Conservation (phyloP, 2,797 vertebrate genomes). For the Petrocephalus schoutedeni region DNA sequence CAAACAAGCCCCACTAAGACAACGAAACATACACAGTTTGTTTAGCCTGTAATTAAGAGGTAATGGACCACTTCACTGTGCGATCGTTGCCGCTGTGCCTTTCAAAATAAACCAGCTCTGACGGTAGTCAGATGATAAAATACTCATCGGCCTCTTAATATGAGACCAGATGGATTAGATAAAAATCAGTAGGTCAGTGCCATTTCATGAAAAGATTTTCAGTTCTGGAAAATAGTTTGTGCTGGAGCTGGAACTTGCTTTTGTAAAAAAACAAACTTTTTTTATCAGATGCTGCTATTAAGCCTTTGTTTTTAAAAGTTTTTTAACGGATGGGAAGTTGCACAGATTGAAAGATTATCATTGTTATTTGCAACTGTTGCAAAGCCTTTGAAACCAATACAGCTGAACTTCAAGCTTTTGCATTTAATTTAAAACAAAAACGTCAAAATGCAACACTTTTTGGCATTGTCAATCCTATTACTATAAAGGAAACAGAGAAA, state of each 20-base stretch:
- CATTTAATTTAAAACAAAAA: neutral
- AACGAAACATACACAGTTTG: neutral
- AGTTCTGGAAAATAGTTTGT: neutral
- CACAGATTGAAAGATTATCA: neutral
- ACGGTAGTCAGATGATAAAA: neutral
- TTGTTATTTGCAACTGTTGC: neutral
- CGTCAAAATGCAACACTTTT: neutral
- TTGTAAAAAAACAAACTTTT: neutral
- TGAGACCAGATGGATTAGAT: neutral
- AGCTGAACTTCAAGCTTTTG: neutral
- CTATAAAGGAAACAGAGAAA: neutral
- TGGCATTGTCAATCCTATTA: neutral
- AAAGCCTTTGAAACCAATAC: neutral
- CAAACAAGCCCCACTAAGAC: neutral
- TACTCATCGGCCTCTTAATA: neutral
- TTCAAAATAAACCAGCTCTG: neutral
- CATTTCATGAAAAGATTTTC: neutral
- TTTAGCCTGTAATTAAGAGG: constrained; percentile 1
- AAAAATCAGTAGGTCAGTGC: neutral
- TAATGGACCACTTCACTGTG: neutral
- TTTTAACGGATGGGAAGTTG: neutral
- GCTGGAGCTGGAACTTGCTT: neutral
- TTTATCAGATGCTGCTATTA: neutral
- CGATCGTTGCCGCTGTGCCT: neutral
- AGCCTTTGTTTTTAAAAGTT: neutral